These are phyloP conservation scores for Cydia splendana DNA, from an alignment of 1,140 invertebrate genomes.

Conservation along the genomic window DNA sequence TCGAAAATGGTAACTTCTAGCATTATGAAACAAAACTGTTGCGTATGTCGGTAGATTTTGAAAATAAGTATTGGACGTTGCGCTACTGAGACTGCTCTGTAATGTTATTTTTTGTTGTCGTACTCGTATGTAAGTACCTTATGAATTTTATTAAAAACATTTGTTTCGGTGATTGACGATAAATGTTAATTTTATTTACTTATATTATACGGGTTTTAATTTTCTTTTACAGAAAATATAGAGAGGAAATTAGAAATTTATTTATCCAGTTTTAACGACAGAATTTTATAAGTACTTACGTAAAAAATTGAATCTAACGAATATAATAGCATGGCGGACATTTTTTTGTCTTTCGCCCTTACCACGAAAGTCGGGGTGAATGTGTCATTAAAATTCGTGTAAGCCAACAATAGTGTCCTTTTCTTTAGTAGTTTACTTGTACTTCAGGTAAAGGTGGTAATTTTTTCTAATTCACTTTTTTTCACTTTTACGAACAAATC, in stretches of 20 bases:
- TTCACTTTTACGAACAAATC: not conserved
- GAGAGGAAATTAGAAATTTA: too few relatives aligned
- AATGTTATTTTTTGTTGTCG: slow-evolving; percentile 25
- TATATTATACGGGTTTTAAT: slow-evolving; percentile 10
- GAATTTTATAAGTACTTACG: too few relatives aligned
- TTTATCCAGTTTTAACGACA: too few relatives aligned
- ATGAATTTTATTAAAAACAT: not conserved
- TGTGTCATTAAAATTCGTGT: too few relatives aligned
- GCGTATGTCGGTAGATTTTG: too few relatives aligned
- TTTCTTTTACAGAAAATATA: not conserved
- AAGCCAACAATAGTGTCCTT: too few relatives aligned
- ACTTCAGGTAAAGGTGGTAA: not conserved
- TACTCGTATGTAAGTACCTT: not conserved
- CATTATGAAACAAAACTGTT: too few relatives aligned
- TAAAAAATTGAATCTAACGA: too few relatives aligned
- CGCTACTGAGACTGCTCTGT: slow-evolving; percentile 8
- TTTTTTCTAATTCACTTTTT: not conserved
- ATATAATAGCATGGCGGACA: too few relatives aligned
- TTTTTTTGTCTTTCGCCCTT: too few relatives aligned
- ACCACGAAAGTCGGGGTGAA: too few relatives aligned
- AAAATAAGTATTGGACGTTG: not conserved
- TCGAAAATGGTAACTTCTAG: not conserved
- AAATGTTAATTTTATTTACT: not conserved
- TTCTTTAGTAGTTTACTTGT: too few relatives aligned
- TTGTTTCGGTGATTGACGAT: slow-evolving; percentile 23